Percentiles rank a stretch among this genome's conserved stretches.
Conservation (phyloP, 2,113 vertebrate species). For the Rhagologus leucostigma region DNA sequence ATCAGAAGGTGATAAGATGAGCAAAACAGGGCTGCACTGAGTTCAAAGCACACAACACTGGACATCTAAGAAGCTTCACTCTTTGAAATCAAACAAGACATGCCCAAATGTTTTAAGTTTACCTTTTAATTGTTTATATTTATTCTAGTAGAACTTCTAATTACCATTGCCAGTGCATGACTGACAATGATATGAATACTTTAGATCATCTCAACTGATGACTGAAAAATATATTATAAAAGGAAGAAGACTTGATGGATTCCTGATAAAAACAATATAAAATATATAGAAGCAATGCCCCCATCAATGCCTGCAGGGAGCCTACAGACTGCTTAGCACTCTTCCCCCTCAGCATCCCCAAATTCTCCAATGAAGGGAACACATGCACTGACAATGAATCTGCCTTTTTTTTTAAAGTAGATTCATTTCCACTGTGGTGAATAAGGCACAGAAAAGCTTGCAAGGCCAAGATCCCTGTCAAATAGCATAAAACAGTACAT, state of each 20-base stretch:
- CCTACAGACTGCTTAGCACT: not conserved
- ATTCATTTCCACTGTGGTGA: not conserved
- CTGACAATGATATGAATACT: not conserved
- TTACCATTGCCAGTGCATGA: not conserved
- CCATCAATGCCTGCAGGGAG: not conserved
- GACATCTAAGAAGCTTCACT: not conserved
- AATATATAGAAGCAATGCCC: not conserved
- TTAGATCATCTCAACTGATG: not conserved
- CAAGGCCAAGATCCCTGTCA: not conserved
- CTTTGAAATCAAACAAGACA: not conserved
- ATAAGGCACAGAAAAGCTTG: not conserved
- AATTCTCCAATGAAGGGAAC: not conserved
- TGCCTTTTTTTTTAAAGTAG: too few relatives aligned
- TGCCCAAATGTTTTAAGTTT: not conserved
- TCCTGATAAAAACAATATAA: not conserved
- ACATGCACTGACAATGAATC: rapidly evolving
- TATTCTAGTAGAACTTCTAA: not conserved
- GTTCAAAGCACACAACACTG: not conserved
- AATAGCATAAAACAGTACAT: not conserved
- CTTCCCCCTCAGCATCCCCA: not conserved
- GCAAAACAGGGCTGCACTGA: not conserved
- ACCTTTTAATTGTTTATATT: not conserved
- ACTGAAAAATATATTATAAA: not conserved
- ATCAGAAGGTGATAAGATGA: not conserved
- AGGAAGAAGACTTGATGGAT: not conserved